Conservation (phyloP, 1,140 invertebrate genomes). For the Hermatobates lingyangjiaoensis region DNA sequence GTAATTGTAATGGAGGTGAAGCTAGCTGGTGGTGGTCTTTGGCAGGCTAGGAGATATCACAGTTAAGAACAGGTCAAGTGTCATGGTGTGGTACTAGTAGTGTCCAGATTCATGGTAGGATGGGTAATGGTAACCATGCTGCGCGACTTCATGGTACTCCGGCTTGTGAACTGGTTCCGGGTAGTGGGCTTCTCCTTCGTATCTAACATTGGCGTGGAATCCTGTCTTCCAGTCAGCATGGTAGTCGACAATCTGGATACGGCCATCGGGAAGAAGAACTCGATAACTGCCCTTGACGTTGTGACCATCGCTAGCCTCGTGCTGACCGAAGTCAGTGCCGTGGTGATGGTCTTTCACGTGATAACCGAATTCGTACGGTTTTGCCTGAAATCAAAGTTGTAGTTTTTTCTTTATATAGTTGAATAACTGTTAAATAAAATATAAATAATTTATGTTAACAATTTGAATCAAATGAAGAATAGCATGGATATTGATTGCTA, state of each 20-base stretch:
- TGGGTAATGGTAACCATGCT: slow-evolving; percentile 6
- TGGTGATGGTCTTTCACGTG: slow-evolving; percentile 50
- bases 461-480: too few species aligned
- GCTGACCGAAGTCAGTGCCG: slow-evolving; percentile 48
- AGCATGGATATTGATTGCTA: too few species aligned
- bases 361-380: slow-evolving; percentile 61
- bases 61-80: background rate
- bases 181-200: slow-evolving; percentile 47
- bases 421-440: too few species aligned
- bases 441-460: too few species aligned
- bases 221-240: slow-evolving; percentile 58
- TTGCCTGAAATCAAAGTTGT: slow-evolving; percentile 34
- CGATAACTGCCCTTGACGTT: slow-evolving; percentile 48
- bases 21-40: background rate
- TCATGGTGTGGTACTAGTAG: slow-evolving; percentile 7
- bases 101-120: slow-evolving; percentile 2
- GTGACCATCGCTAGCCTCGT: slow-evolving; percentile 51
- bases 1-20: background rate
- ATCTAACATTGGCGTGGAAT: slow-evolving; percentile 59
- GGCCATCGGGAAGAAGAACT: slow-evolving; percentile 50
- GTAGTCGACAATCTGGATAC: slow-evolving; percentile 51
- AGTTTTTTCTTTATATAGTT: too few species aligned
- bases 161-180: slow-evolving; percentile 29
- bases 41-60: background rate
- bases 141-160: slow-evolving; percentile 8